These are phyloP conservation scores for Eupithecia centaureata DNA, from an alignment of 2,888 invertebrate genomes.

Conservation along the genomic window DNA sequence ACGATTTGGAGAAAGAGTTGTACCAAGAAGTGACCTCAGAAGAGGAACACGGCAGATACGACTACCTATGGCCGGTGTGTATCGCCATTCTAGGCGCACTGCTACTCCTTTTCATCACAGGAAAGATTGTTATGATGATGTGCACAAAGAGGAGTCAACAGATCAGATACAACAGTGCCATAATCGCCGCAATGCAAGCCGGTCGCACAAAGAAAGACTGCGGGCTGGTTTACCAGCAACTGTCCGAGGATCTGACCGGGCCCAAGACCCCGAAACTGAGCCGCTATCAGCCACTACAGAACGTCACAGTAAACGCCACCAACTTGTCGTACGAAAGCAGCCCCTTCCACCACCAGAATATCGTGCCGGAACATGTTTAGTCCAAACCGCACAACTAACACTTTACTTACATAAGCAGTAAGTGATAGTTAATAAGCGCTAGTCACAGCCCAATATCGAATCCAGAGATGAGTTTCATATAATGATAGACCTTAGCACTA, in stretches of 20 bases:
- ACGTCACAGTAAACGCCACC: conserved; percentile 73
- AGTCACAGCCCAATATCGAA: conserved; percentile 62
- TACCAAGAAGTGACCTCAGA: conserved; percentile 64
- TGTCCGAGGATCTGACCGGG: conserved; percentile 89
- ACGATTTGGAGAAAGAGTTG: conserved; percentile 62
- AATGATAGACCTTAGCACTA: conserved; percentile 30
- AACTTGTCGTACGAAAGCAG: conserved; percentile 85
- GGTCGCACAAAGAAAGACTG: conserved; percentile 87
- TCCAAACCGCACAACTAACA: conserved; percentile 67
- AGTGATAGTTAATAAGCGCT: conserved; percentile 80
- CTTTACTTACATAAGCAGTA: conserved; percentile 77
- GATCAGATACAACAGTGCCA: conserved; percentile 80
- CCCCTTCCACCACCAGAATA: conserved; percentile 86
- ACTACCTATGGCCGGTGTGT: conserved; percentile 83
- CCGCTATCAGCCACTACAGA: conserved; percentile 85
- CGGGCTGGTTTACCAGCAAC: conserved; percentile 90
- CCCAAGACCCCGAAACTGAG: conserved; percentile 87
- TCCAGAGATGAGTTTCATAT: conserved; percentile 32
- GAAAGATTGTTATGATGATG: conserved; percentile 77
- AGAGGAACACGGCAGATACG: conserved; percentile 76
- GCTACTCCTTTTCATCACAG: conserved; percentile 80
- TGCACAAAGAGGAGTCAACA: conserved; percentile 69
- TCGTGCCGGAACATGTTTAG: conserved; percentile 85
- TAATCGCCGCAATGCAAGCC: conserved; percentile 81
- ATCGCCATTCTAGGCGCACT: conserved; percentile 84